phyloP scores from a whole-genome alignment of 2,888 invertebrate genomes.

The Tuta absoluta region DNA sequence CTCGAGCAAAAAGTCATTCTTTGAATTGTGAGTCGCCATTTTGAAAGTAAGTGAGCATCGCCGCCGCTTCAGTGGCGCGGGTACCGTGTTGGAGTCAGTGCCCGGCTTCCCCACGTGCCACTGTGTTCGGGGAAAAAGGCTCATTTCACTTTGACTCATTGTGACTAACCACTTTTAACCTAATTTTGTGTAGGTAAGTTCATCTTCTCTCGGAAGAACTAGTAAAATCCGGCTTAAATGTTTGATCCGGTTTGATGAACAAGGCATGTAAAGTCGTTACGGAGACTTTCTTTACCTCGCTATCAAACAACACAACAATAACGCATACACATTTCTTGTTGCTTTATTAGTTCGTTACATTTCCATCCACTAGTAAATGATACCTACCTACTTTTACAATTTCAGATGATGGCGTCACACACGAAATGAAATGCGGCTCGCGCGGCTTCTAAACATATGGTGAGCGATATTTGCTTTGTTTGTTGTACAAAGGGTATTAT shows the following conservation, averaged over 20 bases:
- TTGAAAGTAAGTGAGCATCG: slow-evolving; percentile 49
- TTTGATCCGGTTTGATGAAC: not conserved
- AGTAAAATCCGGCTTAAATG: slow-evolving; percentile 22
- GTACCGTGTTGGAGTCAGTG: slow-evolving; percentile 61
- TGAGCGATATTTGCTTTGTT: slow-evolving; percentile 41
- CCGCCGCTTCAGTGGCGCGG: slow-evolving; percentile 37
- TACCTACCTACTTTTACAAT: slow-evolving; percentile 33
- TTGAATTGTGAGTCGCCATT: slow-evolving; percentile 43
- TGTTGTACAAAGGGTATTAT: not conserved
- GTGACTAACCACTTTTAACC: slow-evolving; percentile 37
- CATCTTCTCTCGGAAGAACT: not conserved
- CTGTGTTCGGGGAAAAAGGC: slow-evolving; percentile 57
- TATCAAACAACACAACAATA: not conserved
- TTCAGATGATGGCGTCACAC: slow-evolving; percentile 40
- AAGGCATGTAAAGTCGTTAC: not conserved
- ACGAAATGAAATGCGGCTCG: slow-evolving; percentile 45
- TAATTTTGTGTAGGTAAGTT: not conserved
- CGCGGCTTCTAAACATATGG: slow-evolving; percentile 47
- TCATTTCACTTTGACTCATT: slow-evolving; percentile 52
- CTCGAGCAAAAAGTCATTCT: slow-evolving; percentile 28
- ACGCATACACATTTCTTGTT: not conserved
- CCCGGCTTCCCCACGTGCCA: slow-evolving; percentile 58
- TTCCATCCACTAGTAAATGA: slow-evolving; percentile 28
- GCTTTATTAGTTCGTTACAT: not conserved
- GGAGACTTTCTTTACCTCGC: not conserved